Percentiles rank a stretch among this genome's conserved stretches.
Evolutionary conservation across 2,797 vertebrate genomes (phyloP).

Genomic region (Nyctibius grandis): DNA sequence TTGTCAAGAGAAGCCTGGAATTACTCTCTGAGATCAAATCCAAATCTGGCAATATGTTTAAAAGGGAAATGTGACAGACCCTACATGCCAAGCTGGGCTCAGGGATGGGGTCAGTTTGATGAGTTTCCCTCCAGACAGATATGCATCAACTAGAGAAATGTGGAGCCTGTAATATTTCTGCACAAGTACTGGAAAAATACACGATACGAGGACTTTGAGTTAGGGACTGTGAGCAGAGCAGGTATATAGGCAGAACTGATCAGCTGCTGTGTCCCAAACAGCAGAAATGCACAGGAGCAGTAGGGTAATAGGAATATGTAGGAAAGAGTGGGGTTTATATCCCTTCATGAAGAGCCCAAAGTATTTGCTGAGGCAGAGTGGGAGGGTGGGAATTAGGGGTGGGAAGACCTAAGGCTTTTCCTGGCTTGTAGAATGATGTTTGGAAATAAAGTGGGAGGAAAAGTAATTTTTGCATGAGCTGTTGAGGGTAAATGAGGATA

Average conservation of each 20-base stretch:
- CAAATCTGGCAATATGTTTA: constrained; percentile 15
- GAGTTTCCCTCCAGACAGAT: not conserved
- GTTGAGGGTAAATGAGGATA: constrained; percentile 14
- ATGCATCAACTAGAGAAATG: not conserved
- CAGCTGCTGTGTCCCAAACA: not conserved
- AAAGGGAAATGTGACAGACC: constrained; percentile 43
- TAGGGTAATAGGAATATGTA: not conserved
- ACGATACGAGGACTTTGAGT: not conserved
- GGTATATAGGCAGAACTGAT: not conserved
- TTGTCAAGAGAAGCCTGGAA: constrained; percentile 33
- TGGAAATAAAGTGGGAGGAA: not conserved
- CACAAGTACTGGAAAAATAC: not conserved
- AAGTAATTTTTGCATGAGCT: not conserved
- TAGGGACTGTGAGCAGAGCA: not conserved
- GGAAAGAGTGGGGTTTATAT: not conserved
- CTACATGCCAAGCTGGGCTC: constrained; percentile 10
- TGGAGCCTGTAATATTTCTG: not conserved
- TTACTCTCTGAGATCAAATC: not conserved
- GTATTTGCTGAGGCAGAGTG: not conserved
- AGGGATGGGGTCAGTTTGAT: constrained; percentile 17
- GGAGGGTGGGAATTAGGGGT: not conserved
- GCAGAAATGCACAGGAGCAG: not conserved
- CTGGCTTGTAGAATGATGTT: not conserved
- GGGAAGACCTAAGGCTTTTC: not conserved
- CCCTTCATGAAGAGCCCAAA: not conserved